These are phyloP conservation scores for Phrixothrix hirtus DNA, from an alignment of 2,888 invertebrate genomes.

Conservation along the genomic window DNA sequence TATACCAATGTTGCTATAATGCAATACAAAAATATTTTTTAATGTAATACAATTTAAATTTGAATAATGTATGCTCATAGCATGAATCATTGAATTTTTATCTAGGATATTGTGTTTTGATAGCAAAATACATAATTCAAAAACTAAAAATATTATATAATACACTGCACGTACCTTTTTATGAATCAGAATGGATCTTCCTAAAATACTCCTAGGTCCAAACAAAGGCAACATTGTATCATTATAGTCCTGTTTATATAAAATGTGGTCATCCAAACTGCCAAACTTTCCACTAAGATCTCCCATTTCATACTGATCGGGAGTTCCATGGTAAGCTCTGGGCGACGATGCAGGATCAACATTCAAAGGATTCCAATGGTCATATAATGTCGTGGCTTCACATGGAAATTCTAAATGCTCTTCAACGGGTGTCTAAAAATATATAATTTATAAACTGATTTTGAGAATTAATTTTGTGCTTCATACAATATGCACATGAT, in stretches of 20 bases:
- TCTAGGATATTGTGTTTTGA: too few species aligned
- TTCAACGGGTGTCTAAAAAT: conserved; percentile 75
- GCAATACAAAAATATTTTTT: too few species aligned
- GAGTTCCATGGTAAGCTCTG: conserved; percentile 64
- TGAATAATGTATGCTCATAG: too few species aligned
- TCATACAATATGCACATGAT: conserved; percentile 80
- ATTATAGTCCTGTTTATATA: conserved; percentile 66
- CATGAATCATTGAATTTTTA: too few species aligned
- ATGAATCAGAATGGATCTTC: conserved; percentile 84
- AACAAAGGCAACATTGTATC: conserved; percentile 82
- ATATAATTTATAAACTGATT: too few species aligned
- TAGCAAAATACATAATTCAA: conserved; percentile 1
- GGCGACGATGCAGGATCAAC: conserved; percentile 68
- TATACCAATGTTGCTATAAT: too few species aligned
- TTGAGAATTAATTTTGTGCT: too few species aligned
- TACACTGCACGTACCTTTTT: conserved; percentile 60
- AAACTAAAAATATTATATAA: not conserved
- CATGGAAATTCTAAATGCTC: conserved; percentile 86
- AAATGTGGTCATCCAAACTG: conserved; percentile 66
- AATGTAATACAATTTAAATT: too few species aligned
- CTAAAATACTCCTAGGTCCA: conserved; percentile 79
- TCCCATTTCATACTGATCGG: conserved; percentile 86
- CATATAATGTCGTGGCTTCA: conserved; percentile 78
- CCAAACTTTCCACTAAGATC: conserved; percentile 88
- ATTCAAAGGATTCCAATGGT: conserved; percentile 84